phyloP scores from a whole-genome alignment of 2,888 invertebrate genomes.

The Caenorhabditis uteleia region DNA sequence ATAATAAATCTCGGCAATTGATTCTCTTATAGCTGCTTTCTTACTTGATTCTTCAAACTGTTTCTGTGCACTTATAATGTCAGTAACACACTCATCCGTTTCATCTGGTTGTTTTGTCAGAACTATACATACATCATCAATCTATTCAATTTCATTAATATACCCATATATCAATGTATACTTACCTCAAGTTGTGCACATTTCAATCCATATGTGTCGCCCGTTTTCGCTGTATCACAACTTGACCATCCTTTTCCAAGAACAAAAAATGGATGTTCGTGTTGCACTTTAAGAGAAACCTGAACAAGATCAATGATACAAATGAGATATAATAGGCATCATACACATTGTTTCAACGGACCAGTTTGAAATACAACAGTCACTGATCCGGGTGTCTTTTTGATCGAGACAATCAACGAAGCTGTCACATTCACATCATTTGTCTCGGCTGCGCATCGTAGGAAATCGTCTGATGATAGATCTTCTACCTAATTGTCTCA shows the following conservation, averaged over 20 bases:
- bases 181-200: slow-evolving; percentile 23
- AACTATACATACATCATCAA: slow-evolving; percentile 38
- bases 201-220: slow-evolving; percentile 36
- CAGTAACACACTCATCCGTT: slow-evolving; percentile 1
- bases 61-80: slow-evolving; percentile 20
- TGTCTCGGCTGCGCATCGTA: slow-evolving; percentile 28
- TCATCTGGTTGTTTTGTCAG: slow-evolving; percentile 22
- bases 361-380: slow-evolving; percentile 17
- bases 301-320: slow-evolving; percentile 3
- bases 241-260: slow-evolving; percentile 49
- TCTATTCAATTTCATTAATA: slow-evolving; percentile 8
- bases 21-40: slow-evolving; percentile 8
- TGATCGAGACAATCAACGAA: slow-evolving; percentile 13
- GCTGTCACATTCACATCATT: slow-evolving; percentile 31
- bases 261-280: slow-evolving; percentile 44
- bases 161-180: neutral
- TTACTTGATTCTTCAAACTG: slow-evolving; percentile 10
- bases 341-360: slow-evolving; percentile 1
- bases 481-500: slow-evolving; percentile 23
- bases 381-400: slow-evolving; percentile 5
- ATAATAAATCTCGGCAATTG: slow-evolving; percentile 14
- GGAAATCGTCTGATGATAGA: slow-evolving; percentile 44
- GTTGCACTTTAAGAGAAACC: slow-evolving; percentile 35
- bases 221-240: slow-evolving; percentile 21
- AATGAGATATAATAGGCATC: neutral